Base-by-base conservation (phyloP, 37 sponge, comb jelly and placozoan species). In the Agelas oroides region DNA sequence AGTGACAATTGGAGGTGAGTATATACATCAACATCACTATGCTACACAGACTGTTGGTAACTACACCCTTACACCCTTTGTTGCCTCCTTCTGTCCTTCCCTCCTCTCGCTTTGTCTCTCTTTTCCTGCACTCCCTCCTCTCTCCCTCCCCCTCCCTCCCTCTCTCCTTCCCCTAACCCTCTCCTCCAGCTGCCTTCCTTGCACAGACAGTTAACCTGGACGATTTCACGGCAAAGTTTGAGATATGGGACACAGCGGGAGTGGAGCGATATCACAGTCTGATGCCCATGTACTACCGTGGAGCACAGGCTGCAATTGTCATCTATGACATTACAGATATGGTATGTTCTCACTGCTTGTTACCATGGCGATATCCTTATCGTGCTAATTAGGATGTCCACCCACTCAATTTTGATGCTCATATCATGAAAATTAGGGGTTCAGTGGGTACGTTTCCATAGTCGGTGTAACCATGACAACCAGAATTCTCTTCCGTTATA, bases 211-310 rank as follows among this genome's bases (percentile, higher is more conserved):
- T 99, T 1, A 93, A 93, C 55, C 72, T 97, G n/a, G 99, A 99
- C 52, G 99, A 97, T 57, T 92, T 93, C 25, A 99, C 99, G 0
- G 99, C 97, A 16, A 99, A 99, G 78, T 99, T 99, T 86, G 99
- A 99, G 72, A 99, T 99, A n/a, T 99, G 99, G 99, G 99, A 99
- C 82, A 99, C 99, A 61, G 99, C 99, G 35, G 99, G 99, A 0
- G 92, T 93, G 82, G 98, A 97, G 79, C 71, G 99, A 38, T 99
- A 97, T 70, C 99, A 99, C 90, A 97, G 97, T 78, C 86, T 99
- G 8, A 97, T 97, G 8, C 99, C 99, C 31, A 99, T 99, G 99
- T 99, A 99, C 89, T 99, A 99, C 87, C 61, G 99, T 35, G 99
- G 99, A 56, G 99, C 99, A 6, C 99, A 99, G 78, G 96, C 99